Evolutionary conservation across 2,113 vertebrate species (phyloP).

Genomic region (Leptocoma aspasia): DNA sequence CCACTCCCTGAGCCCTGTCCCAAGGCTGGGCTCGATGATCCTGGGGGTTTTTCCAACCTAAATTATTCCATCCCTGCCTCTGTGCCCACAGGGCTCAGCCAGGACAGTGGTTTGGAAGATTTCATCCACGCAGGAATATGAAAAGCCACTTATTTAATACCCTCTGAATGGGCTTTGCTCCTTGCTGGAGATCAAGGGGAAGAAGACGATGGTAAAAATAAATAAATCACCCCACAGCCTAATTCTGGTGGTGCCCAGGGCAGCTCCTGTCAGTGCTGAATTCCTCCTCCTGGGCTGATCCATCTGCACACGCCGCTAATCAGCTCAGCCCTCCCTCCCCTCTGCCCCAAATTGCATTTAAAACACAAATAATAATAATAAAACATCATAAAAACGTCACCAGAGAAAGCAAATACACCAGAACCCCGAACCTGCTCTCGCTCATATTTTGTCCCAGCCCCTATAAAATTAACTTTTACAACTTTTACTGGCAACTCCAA

Average conservation of each 20-base stretch:
- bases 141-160: neutral
- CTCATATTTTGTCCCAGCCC: neutral
- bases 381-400: conserved; percentile 32
- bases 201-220: neutral
- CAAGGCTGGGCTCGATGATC: neutral
- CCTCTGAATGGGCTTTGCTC: neutral
- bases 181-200: neutral
- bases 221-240: neutral
- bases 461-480: conserved; percentile 53
- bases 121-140: neutral
- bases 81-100: neutral
- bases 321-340: neutral
- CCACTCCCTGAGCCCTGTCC: fast-evolving
- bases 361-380: conserved; percentile 60
- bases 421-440: neutral
- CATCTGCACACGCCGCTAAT: neutral
- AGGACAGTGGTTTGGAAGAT: fast-evolving
- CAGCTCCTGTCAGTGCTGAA: neutral
- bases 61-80: neutral
- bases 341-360: neutral
- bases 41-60: neutral
- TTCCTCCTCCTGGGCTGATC: neutral
- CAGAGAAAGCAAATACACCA: conserved; percentile 9
- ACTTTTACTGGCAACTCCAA: conserved; percentile 28
- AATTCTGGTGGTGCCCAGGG: neutral